These are phyloP conservation scores for Mormyrus iriodes DNA, from an alignment of 2,113 vertebrate genomes.

Conservation along the genomic window DNA sequence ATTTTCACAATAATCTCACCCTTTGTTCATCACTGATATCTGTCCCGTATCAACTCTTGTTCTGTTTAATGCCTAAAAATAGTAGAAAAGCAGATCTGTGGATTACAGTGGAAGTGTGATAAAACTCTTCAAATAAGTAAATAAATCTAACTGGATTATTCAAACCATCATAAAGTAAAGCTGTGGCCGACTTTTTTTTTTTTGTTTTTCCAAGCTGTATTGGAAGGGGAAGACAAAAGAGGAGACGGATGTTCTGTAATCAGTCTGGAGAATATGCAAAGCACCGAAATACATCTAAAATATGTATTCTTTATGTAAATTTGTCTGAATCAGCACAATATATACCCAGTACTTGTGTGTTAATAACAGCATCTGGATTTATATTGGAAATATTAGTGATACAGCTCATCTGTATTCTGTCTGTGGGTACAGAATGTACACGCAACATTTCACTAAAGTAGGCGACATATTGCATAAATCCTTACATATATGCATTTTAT, in stretches of 20 bases:
- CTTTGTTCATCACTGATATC: neutral
- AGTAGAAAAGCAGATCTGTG: neutral
- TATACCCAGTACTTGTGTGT: neutral
- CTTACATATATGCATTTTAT: neutral
- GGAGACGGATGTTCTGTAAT: slow-evolving; percentile 7
- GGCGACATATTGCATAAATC: neutral
- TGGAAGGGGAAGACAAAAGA: neutral
- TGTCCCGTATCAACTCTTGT: neutral
- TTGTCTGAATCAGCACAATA: neutral
- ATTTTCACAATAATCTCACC: neutral
- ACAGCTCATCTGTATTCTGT: neutral
- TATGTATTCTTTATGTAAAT: neutral
- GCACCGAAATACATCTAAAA: neutral
- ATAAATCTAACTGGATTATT: neutral
- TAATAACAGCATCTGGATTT: neutral
- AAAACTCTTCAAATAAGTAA: neutral
- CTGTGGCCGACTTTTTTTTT: neutral
- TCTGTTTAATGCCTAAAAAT: neutral
- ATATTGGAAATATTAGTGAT: neutral
- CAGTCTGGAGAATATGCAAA: neutral
- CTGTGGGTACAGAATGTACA: neutral
- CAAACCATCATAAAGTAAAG: neutral
- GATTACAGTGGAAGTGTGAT: neutral
- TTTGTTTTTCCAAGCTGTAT: neutral
- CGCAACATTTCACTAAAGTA: neutral